Percentiles rank a stretch among this genome's conserved stretches.
phyloP scores from a whole-genome alignment of 2,888 invertebrate species.

The Chalcosyrphus nemorum region DNA sequence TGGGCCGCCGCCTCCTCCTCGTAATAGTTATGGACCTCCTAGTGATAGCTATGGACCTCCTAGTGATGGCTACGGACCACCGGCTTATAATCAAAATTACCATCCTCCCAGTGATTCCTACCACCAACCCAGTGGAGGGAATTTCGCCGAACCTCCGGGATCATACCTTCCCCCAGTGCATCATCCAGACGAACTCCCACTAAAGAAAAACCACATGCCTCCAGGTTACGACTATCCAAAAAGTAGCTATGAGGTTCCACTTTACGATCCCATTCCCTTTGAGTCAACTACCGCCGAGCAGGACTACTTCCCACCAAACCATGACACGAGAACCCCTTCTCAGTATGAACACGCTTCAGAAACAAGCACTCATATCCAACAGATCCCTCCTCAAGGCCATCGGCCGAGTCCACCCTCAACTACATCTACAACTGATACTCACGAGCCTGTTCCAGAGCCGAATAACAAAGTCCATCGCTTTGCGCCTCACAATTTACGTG shows the following conservation, averaged over 20 bases:
- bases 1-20: slow-evolving; percentile 28
- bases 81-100: slow-evolving; percentile 12
- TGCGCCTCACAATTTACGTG: slow-evolving; percentile 7
- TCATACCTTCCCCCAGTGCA: slow-evolving; percentile 70
- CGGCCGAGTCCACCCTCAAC: not conserved
- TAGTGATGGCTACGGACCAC: slow-evolving; percentile 33
- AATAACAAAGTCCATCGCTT: slow-evolving; percentile 57
- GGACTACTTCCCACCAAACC: slow-evolving; percentile 58
- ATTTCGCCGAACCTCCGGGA: slow-evolving; percentile 76
- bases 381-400: not conserved
- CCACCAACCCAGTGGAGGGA: slow-evolving; percentile 65
- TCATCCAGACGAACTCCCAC: slow-evolving; percentile 77
- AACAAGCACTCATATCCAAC: slow-evolving; percentile 38
- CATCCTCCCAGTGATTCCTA: slow-evolving; percentile 36
- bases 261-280: slow-evolving; percentile 80
- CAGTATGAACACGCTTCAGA: slow-evolving; percentile 50
- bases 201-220: slow-evolving; percentile 78
- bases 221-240: slow-evolving; percentile 80
- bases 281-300: slow-evolving; percentile 77
- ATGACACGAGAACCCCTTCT: not conserved
- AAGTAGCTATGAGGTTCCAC: slow-evolving; percentile 81
- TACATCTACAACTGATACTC: not conserved
- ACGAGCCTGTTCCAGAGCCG: slow-evolving; percentile 17
- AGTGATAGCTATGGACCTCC: slow-evolving; percentile 62
- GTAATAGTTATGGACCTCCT: slow-evolving; percentile 61